Conservation (phyloP, 37 sponge, comb jelly and placozoan species). For the Chondrosia reniformis region DNA sequence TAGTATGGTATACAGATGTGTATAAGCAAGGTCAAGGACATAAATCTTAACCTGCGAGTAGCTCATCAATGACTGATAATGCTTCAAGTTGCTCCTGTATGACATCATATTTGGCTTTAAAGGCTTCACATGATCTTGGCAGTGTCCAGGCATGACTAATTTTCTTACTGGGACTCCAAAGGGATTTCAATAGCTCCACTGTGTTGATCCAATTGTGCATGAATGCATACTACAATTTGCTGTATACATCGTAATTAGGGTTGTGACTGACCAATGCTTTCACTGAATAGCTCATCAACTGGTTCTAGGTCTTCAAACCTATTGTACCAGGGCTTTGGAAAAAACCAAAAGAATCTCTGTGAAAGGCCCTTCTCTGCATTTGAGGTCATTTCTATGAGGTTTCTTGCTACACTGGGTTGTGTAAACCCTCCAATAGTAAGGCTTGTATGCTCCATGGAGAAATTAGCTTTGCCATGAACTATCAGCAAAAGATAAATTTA, state of each 20-base stretch:
- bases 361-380: conserved; percentile 41
- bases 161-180: neutral
- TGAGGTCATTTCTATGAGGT: conserved; percentile 18
- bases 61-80: neutral
- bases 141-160: neutral
- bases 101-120: neutral
- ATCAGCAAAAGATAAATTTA: neutral
- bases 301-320: conserved; percentile 11
- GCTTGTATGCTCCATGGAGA: conserved; percentile 27
- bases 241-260: neutral
- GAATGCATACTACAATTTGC: neutral
- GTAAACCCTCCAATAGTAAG: conserved; percentile 35
- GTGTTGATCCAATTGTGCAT: neutral
- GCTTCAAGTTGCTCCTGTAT: neutral
- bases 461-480: conserved; percentile 45
- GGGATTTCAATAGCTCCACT: neutral
- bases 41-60: neutral
- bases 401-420: conserved; percentile 39
- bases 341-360: conserved; percentile 43
- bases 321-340: conserved; percentile 23
- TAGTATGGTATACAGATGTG: no score
- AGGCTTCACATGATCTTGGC: neutral
- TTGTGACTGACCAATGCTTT: neutral
- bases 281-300: conserved; percentile 14
- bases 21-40: no score